phyloP scores from a whole-genome alignment of 2,113 vertebrate genomes.

The Monopterus albus region DNA sequence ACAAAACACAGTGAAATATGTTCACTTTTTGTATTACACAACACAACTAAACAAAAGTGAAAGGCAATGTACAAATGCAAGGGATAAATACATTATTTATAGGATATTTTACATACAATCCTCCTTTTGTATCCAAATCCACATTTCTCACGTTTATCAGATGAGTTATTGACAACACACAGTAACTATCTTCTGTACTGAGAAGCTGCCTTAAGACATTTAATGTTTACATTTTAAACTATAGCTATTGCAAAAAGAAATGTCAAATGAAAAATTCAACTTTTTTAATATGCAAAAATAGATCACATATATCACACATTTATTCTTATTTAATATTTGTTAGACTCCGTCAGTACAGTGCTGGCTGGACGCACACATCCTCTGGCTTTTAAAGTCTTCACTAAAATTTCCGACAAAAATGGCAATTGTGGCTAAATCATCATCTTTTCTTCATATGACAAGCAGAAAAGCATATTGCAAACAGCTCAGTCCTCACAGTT shows the following conservation, averaged over 20 bases:
- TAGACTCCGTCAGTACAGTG: conserved; percentile 87
- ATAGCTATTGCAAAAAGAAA: conserved; percentile 90
- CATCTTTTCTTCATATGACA: conserved; percentile 68
- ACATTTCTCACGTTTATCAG: conserved; percentile 84
- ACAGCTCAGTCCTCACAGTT: conserved; percentile 81
- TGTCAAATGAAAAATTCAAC: conserved; percentile 76
- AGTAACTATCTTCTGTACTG: conserved; percentile 86
- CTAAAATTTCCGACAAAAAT: conserved; percentile 56
- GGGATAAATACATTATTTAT: conserved; percentile 99
- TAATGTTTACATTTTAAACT: conserved; percentile 95
- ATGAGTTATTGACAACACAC: conserved; percentile 89
- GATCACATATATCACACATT: conserved; percentile 86
- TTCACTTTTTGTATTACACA: conserved; percentile 90
- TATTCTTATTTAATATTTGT: conserved; percentile 87
- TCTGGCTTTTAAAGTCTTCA: conserved; percentile 78
- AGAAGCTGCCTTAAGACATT: conserved; percentile 95
- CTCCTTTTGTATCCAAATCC: conserved; percentile 82
- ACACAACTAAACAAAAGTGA: conserved; percentile 88
- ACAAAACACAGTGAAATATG: conserved; percentile 89
- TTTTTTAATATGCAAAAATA: conserved; percentile 95
- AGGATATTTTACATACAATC: conserved; percentile 94
- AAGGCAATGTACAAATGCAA: conserved; percentile 95
- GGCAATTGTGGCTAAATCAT: conserved; percentile 66
- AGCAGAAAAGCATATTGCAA: conserved; percentile 78
- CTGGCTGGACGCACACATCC: conserved; percentile 83